A percentile compares a stretch with the other conserved stretches of the same genome.
These are phyloP conservation scores for Mesitornis unicolor DNA, from an alignment of 2,113 vertebrate species.

Conservation along the genomic window DNA sequence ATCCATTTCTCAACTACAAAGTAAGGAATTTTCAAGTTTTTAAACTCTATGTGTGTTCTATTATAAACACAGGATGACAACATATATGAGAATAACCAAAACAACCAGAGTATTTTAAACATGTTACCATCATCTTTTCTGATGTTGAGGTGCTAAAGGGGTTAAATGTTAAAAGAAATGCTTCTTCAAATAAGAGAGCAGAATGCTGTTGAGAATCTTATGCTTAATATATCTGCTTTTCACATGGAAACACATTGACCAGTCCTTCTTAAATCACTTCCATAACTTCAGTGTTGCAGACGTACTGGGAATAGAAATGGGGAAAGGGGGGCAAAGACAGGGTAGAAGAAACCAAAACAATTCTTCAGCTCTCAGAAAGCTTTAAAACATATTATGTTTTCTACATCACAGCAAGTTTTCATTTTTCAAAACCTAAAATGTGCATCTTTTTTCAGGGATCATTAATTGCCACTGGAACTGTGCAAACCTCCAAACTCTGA, in stretches of 20 bases:
- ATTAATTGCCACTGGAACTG: background rate
- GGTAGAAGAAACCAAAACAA: background rate
- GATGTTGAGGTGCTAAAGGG: background rate
- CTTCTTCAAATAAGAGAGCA: background rate
- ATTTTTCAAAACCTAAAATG: background rate
- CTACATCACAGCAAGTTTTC: background rate
- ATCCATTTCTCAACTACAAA: background rate
- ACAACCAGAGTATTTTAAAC: background rate
- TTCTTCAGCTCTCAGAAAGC: background rate
- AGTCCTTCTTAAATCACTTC: background rate
- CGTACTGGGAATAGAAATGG: background rate
- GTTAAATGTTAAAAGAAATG: background rate
- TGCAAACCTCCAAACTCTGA: background rate
- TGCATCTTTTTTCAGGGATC: background rate
- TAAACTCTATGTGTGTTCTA: background rate
- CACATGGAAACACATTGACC: background rate
- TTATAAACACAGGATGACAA: background rate
- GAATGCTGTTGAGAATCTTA: background rate
- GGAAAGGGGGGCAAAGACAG: background rate
- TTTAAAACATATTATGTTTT: background rate
- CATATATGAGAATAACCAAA: background rate
- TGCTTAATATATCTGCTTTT: background rate
- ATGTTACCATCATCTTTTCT: background rate
- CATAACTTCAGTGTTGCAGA: background rate
- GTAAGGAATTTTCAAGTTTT: background rate